A percentile compares a stretch with the other conserved stretches of the same genome.
Evolutionary conservation across 2,888 invertebrate species (phyloP).

Genomic region (Cremastinae sp.): DNA sequence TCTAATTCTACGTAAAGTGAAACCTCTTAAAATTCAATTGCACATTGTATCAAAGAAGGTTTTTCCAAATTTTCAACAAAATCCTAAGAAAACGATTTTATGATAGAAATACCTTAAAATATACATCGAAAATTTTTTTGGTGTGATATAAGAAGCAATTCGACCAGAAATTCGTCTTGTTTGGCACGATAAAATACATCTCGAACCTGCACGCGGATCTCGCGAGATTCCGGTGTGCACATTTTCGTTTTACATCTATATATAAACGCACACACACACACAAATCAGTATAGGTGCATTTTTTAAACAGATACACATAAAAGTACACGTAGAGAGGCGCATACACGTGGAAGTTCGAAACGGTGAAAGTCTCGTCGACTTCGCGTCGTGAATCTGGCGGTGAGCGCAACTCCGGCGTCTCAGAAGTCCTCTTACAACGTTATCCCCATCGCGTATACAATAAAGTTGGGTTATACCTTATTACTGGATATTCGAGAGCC

Average conservation of each 20-base stretch:
- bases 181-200: neutral
- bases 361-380: slow-evolving; percentile 74
- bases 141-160: neutral
- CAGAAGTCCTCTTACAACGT: slow-evolving; percentile 19
- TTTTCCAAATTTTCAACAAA: too few species aligned
- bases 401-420: slow-evolving; percentile 51
- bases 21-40: too few species aligned
- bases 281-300: slow-evolving; percentile 22
- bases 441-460: slow-evolving; percentile 39
- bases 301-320: slow-evolving; percentile 1
- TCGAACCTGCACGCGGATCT: neutral
- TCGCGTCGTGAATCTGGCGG: slow-evolving; percentile 64
- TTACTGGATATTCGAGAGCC: slow-evolving; percentile 36
- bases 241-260: neutral
- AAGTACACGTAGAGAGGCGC: neutral
- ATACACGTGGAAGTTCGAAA: slow-evolving; percentile 34
- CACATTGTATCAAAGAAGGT: too few species aligned
- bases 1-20: too few species aligned
- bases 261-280: slow-evolving; percentile 5
- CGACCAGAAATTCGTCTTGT: neutral
- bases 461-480: slow-evolving; percentile 46
- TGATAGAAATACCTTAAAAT: too few species aligned
- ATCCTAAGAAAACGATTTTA: too few species aligned
- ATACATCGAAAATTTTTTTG: neutral
- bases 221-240: neutral